Conservation (phyloP, 2,888 invertebrate species). For the Chrysolina haemoptera region DNA sequence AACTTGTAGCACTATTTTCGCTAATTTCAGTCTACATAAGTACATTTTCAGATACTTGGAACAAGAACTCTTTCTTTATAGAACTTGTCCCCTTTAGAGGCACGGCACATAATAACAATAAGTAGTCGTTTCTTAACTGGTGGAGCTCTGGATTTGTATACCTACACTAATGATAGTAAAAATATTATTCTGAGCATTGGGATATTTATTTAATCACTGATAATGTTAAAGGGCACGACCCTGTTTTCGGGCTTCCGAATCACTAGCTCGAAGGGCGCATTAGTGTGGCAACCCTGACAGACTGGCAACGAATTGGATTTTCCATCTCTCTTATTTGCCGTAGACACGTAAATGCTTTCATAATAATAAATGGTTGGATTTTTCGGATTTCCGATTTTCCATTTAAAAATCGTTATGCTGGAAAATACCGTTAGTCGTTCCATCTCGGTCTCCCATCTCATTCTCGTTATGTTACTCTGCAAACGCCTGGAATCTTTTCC, state of each 20-base stretch:
- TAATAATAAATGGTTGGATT: conserved; percentile 56
- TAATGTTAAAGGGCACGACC: background rate
- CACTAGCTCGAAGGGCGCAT: conserved; percentile 22
- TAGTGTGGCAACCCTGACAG: conserved; percentile 33
- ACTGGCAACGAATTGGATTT: conserved; percentile 21
- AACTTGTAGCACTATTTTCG: no score
- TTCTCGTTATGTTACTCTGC: conserved; percentile 20
- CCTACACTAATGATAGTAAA: no score
- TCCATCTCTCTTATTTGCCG: conserved; percentile 16
- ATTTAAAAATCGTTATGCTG: conserved; percentile 51
- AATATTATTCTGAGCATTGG: no score
- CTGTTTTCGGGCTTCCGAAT: conserved; percentile 5
- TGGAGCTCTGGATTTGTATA: no score
- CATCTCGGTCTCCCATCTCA: conserved; percentile 12
- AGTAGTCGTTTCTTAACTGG: no score
- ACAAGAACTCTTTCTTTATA: no score
- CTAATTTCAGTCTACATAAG: no score
- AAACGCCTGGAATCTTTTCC: conserved; percentile 27
- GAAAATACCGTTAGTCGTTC: conserved; percentile 39
- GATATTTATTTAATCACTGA: no score
- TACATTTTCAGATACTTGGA: no score
- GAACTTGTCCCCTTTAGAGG: no score
- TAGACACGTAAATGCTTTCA: conserved; percentile 52
- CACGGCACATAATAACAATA: no score
- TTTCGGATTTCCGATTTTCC: conserved; percentile 51